Percentiles rank a stretch among this genome's conserved stretches.
Conservation (phyloP, 2,113 vertebrate species). For the Sorex araneus region DNA sequence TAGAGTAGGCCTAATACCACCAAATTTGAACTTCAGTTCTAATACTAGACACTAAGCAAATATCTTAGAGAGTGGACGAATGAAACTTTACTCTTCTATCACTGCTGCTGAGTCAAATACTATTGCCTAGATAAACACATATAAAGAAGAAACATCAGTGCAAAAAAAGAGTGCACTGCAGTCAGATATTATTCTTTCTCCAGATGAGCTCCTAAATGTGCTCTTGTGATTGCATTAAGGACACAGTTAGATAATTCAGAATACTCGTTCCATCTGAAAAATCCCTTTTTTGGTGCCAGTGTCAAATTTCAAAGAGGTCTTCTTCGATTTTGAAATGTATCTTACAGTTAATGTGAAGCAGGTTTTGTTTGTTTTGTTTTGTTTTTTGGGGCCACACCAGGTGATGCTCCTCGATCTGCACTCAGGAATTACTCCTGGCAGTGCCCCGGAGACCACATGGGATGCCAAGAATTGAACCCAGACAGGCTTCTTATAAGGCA, state of each 20-base stretch:
- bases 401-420: too few species aligned
- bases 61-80: not conserved
- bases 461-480: too few species aligned
- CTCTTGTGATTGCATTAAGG: not conserved
- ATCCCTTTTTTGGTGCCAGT: not conserved
- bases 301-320: not conserved
- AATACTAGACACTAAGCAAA: not conserved
- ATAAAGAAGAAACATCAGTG: not conserved
- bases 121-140: not conserved
- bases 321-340: not conserved
- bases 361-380: not conserved
- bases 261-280: not conserved
- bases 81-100: not conserved
- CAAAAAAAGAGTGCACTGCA: not conserved
- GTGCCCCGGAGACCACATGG: too few species aligned
- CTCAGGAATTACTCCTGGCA: too few species aligned
- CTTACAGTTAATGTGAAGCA: slow-evolving; percentile 17
- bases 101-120: not conserved
- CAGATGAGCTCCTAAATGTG: not conserved
- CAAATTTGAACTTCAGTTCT: not conserved
- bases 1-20: not conserved
- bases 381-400: too few species aligned
- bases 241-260: not conserved
- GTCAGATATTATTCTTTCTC: not conserved
- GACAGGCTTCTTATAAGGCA: too few species aligned